Evolutionary conservation across 35 echinoderm and acorn worm genomes (phyloP).

Genomic region (Acanthaster planci): DNA sequence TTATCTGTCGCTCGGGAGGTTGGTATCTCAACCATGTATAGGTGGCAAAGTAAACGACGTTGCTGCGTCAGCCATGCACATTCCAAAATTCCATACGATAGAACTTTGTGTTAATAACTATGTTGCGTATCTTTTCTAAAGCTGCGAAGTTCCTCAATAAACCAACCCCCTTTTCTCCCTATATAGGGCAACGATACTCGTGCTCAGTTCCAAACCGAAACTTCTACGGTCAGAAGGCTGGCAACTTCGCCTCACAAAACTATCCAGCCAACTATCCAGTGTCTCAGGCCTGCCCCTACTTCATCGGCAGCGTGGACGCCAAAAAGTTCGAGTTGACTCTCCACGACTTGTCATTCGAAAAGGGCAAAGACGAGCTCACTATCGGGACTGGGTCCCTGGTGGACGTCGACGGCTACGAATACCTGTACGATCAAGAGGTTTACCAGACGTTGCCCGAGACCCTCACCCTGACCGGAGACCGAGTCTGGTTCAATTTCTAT

Average conservation of each 20-base stretch:
- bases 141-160: no score
- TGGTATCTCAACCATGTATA: no score
- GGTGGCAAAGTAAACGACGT: no score
- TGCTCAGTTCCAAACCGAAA: background rate
- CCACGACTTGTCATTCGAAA: background rate
- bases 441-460: background rate
- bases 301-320: background rate
- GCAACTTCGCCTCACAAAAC: background rate
- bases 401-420: background rate
- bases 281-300: background rate
- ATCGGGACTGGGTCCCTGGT: background rate
- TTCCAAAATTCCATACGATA: no score
- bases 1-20: no score
- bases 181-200: no score
- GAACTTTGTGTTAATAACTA: no score
- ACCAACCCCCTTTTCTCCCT: no score
- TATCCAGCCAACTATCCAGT: background rate
- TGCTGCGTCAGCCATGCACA: no score
- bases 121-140: no score
- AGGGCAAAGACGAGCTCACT: background rate
- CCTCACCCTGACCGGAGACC: background rate
- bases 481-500: background rate
- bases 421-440: background rate
- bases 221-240: background rate
- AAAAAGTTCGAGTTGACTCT: constrained; percentile 7